Conservation (phyloP, 2,797 vertebrate genomes). For the Phoeniculus purpureus region DNA sequence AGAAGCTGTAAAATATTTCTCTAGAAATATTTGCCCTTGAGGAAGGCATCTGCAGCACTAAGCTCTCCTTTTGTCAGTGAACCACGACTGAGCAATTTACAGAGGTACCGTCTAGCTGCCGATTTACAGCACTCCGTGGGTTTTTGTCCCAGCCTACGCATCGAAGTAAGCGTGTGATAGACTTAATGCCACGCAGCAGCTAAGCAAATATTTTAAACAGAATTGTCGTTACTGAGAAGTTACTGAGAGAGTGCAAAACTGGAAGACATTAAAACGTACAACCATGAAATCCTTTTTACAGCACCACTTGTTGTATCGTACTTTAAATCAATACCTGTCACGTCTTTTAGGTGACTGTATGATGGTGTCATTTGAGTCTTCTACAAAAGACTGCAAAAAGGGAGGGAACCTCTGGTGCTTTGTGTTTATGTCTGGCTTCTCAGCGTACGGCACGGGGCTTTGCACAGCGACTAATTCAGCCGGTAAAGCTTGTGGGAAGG, state of each 20-base stretch:
- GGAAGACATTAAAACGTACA: constrained; percentile 82
- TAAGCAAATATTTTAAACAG: constrained; percentile 75
- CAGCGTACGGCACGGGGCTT: constrained; percentile 51
- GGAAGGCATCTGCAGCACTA: background rate
- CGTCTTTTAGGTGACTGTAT: constrained; percentile 75
- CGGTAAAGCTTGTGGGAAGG: constrained; percentile 46
- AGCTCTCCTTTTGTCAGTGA: background rate
- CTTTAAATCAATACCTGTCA: constrained; percentile 80
- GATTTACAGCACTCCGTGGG: background rate
- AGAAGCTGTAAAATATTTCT: background rate
- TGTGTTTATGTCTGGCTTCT: constrained; percentile 67
- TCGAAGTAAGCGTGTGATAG: constrained; percentile 39
- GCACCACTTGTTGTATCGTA: constrained; percentile 76
- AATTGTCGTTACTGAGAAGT: constrained; percentile 79
- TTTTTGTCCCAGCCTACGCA: constrained; percentile 30
- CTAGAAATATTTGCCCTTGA: background rate
- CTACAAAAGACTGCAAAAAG: constrained; percentile 69
- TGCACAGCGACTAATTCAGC: constrained; percentile 46
- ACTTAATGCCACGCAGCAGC: constrained; percentile 59
- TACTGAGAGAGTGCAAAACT: constrained; percentile 77
- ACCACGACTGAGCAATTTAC: background rate
- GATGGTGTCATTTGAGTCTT: constrained; percentile 75
- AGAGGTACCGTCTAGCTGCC: background rate
- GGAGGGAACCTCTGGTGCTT: constrained; percentile 58
- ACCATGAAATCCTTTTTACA: constrained; percentile 82